Conservation (phyloP, 1,140 invertebrate species). For the Proctacanthus coquilletti region DNA sequence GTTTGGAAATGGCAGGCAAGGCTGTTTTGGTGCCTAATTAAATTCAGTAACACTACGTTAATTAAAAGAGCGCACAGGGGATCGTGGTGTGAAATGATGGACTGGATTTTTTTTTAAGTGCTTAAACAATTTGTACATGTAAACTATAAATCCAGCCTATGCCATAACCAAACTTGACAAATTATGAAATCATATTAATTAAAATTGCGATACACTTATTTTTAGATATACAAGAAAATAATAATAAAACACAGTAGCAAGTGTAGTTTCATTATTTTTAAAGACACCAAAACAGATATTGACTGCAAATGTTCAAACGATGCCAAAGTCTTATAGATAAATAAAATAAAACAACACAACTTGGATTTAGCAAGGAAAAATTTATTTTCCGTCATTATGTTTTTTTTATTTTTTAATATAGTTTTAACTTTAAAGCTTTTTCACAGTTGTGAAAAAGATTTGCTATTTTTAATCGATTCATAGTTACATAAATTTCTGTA, state of each 20-base stretch:
- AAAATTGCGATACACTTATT: too few species aligned
- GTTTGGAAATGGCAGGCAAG: constrained; percentile 11
- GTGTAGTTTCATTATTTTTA: not conserved
- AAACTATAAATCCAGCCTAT: too few species aligned
- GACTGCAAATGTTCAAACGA: constrained; percentile 15
- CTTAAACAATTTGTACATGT: too few species aligned
- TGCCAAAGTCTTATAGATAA: constrained; percentile 1
- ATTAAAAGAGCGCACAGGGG: too few species aligned
- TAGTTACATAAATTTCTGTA: too few species aligned
- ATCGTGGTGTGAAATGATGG: too few species aligned
- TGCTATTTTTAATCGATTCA: too few species aligned
- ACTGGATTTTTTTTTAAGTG: too few species aligned
- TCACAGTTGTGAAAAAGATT: too few species aligned
- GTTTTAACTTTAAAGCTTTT: constrained; percentile 3
- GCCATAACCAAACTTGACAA: not conserved
- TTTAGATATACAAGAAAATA: not conserved
- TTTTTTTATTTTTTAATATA: constrained; percentile 8
- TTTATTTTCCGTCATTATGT: constrained; percentile 4
- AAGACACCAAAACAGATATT: constrained; percentile 29
- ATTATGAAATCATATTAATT: too few species aligned
- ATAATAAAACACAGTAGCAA: constrained; percentile 1
- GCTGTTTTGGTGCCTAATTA: constrained; percentile 50
- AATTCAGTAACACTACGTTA: too few species aligned
- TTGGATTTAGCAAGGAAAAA: constrained; percentile 3
- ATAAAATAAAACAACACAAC: constrained; percentile 7